Percentiles rank a stretch among this genome's conserved stretches.
phyloP scores from a whole-genome alignment of 2,797 vertebrate genomes.

The Sebastes oblongus region DNA sequence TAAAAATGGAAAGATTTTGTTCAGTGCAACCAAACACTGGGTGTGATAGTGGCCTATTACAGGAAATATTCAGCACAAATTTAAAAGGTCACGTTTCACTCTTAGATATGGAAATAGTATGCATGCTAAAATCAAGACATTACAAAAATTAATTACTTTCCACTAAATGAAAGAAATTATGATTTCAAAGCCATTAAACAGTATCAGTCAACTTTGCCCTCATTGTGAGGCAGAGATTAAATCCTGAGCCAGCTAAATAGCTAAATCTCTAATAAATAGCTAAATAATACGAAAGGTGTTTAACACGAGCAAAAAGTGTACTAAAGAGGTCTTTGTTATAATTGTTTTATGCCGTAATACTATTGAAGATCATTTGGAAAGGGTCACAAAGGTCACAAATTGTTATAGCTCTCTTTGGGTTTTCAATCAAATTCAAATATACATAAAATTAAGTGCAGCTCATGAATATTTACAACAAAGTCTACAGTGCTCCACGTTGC shows the following conservation, averaged over 20 bases:
- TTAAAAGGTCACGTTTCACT: constrained; percentile 53
- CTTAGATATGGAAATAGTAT: constrained; percentile 22
- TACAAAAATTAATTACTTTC: constrained; percentile 35
- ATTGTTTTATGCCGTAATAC: neutral
- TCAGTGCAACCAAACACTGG: constrained; percentile 54
- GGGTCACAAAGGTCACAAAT: neutral
- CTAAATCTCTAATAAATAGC: constrained; percentile 1
- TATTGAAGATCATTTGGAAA: neutral
- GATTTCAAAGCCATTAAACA: constrained; percentile 32
- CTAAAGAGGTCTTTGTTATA: neutral
- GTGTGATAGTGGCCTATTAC: constrained; percentile 46
- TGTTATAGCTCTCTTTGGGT: neutral
- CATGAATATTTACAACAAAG: constrained; percentile 49
- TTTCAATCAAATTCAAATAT: constrained; percentile 25
- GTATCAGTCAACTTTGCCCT: constrained; percentile 31
- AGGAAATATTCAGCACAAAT: constrained; percentile 34
- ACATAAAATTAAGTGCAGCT: constrained; percentile 31
- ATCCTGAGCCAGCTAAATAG: constrained; percentile 21
- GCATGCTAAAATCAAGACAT: constrained; percentile 33
- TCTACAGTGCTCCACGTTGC: constrained; percentile 9
- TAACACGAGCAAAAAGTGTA: neutral
- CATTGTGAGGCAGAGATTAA: constrained; percentile 20
- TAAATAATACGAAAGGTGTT: neutral
- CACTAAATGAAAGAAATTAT: constrained; percentile 11
- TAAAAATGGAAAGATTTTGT: constrained; percentile 76